Evolutionary conservation across 2,888 invertebrate species (phyloP), one percentile per base, ranked within the genome.

Genomic region (Macrosoma leucophasiata): DNA sequence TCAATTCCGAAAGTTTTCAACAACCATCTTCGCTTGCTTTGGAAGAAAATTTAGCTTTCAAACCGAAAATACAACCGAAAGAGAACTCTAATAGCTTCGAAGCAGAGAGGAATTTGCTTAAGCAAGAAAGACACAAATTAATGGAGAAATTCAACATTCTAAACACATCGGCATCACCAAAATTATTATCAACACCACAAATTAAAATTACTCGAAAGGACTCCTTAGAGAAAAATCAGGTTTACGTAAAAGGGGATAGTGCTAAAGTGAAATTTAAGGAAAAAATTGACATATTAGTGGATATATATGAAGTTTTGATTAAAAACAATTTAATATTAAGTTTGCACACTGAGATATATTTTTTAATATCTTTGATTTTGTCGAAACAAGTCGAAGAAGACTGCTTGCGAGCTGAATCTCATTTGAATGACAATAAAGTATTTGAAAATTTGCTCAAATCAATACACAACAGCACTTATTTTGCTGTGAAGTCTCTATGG

Each of bases 401-500:
- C 33, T 73, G 59, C 54, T n/a, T 40, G 1, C 37, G 41, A 0
- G 52, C 52, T 0, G 69, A 75, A 37, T 43, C 41, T 2, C 62
- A 63, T 14, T 31, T 74, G 1, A 55, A 55, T 3, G 60, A 53
- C 2, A 46, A 46, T 9, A 52, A 70, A 38, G 31, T 58, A 19
- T 36, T 25, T 14, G 59, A 70, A 10, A 64, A 51, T 56, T 48
- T 88, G 27, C 49, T 89, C 7, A 77, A 77, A 41, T 73, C 69
- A 4, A 66, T 87, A 32, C 88, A 91, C 43, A 92, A 95, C 58
- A 89, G 92, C 51, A 87, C 93, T 2, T 94, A 91, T 74, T 95
- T 95, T 76, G 89, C 93, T 12, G 74, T 88, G 0, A 82, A 85
- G 35, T 87, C 91, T 1, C 68, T 95, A 14, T 86, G 88, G 61